These are phyloP conservation scores for Drosophila parthenogenetica DNA, from an alignment of 2,888 invertebrate species.

Conservation along the genomic window DNA sequence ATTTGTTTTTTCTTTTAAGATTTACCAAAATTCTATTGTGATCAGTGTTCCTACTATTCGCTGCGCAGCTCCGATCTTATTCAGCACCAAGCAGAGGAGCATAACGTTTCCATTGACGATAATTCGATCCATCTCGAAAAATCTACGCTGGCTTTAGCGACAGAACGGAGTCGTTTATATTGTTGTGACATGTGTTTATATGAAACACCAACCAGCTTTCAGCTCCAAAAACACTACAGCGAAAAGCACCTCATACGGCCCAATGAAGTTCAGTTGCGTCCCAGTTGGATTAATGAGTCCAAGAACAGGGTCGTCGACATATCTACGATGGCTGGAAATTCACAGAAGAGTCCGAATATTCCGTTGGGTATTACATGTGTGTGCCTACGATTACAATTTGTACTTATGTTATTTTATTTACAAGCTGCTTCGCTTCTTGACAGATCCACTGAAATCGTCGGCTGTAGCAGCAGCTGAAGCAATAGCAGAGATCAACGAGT, in stretches of 20 bases:
- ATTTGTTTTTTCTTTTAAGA: slow-evolving; percentile 48
- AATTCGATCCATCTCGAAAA: slow-evolving; percentile 13
- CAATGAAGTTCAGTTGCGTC: slow-evolving; percentile 73
- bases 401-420: slow-evolving; percentile 1
- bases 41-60: slow-evolving; percentile 76
- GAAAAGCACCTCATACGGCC: slow-evolving; percentile 68
- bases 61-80: slow-evolving; percentile 78
- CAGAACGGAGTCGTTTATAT: slow-evolving; percentile 41
- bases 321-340: background rate
- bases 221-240: slow-evolving; percentile 72
- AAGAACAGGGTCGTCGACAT: background rate
- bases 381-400: background rate
- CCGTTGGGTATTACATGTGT: slow-evolving; percentile 67
- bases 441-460: slow-evolving; percentile 47
- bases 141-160: background rate
- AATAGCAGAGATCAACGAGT: background rate
- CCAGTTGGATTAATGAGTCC: slow-evolving; percentile 54
- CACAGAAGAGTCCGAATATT: slow-evolving; percentile 15
- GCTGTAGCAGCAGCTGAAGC: slow-evolving; percentile 2
- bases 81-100: slow-evolving; percentile 73
- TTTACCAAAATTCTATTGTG: slow-evolving; percentile 82
- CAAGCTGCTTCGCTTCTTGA: slow-evolving; percentile 26
- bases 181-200: slow-evolving; percentile 79
- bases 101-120: slow-evolving; percentile 44
- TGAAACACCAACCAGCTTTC: slow-evolving; percentile 59